Evolutionary conservation across 2,888 invertebrate species (phyloP).

Genomic region (Erebia aethiops): DNA sequence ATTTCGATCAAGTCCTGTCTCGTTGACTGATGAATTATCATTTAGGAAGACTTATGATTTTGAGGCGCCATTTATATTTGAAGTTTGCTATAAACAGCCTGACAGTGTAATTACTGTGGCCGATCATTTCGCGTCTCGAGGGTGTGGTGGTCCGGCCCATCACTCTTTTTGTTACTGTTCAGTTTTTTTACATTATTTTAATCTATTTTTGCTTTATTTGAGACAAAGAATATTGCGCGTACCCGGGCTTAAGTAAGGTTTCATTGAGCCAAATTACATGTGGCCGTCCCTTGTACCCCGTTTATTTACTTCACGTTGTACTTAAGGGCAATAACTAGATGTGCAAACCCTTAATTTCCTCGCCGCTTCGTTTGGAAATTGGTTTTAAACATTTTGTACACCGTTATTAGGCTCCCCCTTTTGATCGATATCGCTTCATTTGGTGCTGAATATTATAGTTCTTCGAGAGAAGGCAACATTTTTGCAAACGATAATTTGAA

Average conservation of each 20-base stretch:
- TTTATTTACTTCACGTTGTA: constrained; percentile 81
- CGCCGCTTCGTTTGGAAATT: constrained; percentile 64
- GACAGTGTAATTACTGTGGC: constrained; percentile 74
- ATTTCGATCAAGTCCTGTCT: constrained; percentile 20
- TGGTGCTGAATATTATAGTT: constrained; percentile 18
- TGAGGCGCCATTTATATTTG: constrained; percentile 48
- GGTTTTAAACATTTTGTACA: constrained; percentile 63
- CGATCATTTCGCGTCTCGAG: constrained; percentile 64
- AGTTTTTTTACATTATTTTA: constrained; percentile 76
- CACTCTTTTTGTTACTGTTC: constrained; percentile 65
- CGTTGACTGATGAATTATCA: constrained; percentile 33
- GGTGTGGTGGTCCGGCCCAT: constrained; percentile 73
- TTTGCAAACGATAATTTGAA: constrained; percentile 16
- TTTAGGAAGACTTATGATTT: constrained; percentile 36
- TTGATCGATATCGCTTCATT: constrained; percentile 38
- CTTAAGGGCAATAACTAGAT: constrained; percentile 80
- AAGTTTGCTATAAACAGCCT: constrained; percentile 61
- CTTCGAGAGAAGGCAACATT: constrained; percentile 11
- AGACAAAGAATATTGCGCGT: constrained; percentile 72
- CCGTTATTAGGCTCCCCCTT: constrained; percentile 50
- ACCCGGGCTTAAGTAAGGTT: constrained; percentile 76
- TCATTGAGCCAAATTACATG: constrained; percentile 78
- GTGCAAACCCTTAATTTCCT: constrained; percentile 70
- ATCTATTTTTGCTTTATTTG: constrained; percentile 75
- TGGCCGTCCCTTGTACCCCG: constrained; percentile 68